Percentiles rank a stretch among this genome's conserved stretches.
These are phyloP conservation scores for Melanogrammus aeglefinus DNA, from an alignment of 2,797 vertebrate genomes.

Conservation along the genomic window DNA sequence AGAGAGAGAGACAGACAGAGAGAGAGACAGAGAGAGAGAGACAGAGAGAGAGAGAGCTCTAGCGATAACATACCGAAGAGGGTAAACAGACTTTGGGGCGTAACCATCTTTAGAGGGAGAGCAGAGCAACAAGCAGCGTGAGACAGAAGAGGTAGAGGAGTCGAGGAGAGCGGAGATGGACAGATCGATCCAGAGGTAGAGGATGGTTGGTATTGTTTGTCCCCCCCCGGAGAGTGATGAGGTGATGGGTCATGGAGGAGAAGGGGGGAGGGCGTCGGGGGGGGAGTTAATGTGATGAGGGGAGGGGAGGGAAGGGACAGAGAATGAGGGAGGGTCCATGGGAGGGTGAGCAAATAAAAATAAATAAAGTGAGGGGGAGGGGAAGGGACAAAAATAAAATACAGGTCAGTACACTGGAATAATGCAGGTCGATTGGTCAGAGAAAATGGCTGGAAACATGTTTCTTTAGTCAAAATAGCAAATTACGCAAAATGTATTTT, in stretches of 20 bases:
- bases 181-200: conserved; percentile 97
- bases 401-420: conserved; percentile 98
- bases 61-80: conserved; percentile 98
- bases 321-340: conserved; percentile 71
- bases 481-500: conserved; percentile 86
- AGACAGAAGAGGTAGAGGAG: conserved; percentile 97
- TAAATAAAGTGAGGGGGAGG: conserved; percentile 1
- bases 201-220: conserved; percentile 77
- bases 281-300: conserved; percentile 73
- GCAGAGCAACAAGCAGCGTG: conserved; percentile 97
- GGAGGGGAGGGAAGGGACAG: conserved; percentile 61
- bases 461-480: conserved; percentile 79
- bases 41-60: conserved; percentile 81
- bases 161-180: conserved; percentile 94
- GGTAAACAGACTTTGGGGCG: conserved; percentile 97
- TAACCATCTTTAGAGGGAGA: conserved; percentile 97
- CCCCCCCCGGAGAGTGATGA: conserved; percentile 94
- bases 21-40: conserved; percentile 48
- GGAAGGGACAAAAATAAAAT: conserved; percentile 88
- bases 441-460: conserved; percentile 93
- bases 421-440: conserved; percentile 99
- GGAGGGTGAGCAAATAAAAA: conserved; percentile 32
- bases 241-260: conserved; percentile 86
- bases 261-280: conserved; percentile 48
- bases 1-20: conserved; percentile 54